Evolutionary conservation across 2,113 vertebrate genomes (phyloP), one percentile per base, ranked within the genome.

Genomic region (Antennarius striatus): DNA sequence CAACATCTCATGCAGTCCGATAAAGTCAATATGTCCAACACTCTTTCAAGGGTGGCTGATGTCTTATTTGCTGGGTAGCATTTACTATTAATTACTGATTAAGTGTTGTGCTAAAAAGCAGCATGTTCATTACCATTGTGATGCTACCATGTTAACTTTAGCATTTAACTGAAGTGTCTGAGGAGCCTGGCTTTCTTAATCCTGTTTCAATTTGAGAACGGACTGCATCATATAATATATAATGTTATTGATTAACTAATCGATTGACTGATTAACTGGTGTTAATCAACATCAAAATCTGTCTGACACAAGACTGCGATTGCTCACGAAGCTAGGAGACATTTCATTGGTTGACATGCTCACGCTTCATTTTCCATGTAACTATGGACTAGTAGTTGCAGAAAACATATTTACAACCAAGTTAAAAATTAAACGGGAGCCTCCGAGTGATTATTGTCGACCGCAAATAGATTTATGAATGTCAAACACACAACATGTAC

Each of bases 401-500:
- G 32, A 32, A 75, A 69, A 70, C 50, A 73, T 48, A 29, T 81
- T 77, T 50, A 74, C 53, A 2, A 53, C 59, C 40, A 3, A 45
- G 77, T 83, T 81, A 81, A 79, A 79, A 66, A 63, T 75, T 77
- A 75, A 82, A 3, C 40, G 8, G 30, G 2, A 49, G 30, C 28
- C 45, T 50, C 9, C 4, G 36, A 4, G 6, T 32, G 10, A 57
- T 30, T 8, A 2, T 14, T 32, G 28, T 43, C 47, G 43, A 66
- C 28, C 16, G 39, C 22, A 32, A 0, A 6, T 3, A 5, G 32
- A 66, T 32, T 67, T 39, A 1, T 14, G 3, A 12, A 30, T 29
- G 29, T 48, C 39, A 70, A 30, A 50, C 47, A 15, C 9, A 53
- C 17, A 22, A 67, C 28, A 52, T 30, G 1, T 30, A 12, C 12